Conservation (phyloP, 2,888 invertebrate species). For the Cosmorhoe ocellata region DNA sequence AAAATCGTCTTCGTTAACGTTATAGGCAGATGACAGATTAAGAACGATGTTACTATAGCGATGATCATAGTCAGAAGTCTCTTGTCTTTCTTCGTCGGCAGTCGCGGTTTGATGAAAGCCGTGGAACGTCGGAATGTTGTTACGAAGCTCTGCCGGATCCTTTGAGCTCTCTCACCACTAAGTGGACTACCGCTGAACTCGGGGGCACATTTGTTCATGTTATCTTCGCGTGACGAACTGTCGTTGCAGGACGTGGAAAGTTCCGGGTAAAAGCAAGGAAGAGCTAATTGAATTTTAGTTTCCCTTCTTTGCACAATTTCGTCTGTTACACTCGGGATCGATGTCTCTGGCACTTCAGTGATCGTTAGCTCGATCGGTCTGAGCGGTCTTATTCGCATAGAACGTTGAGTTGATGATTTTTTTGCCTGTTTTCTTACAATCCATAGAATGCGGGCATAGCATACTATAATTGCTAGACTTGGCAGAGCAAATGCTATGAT, state of each 20-base stretch:
- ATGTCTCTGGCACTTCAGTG: conserved; percentile 40
- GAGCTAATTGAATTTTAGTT: conserved; percentile 17
- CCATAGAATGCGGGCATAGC: conserved; percentile 91
- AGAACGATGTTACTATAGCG: conserved; percentile 94
- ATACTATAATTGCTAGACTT: conserved; percentile 90
- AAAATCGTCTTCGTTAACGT: conserved; percentile 91
- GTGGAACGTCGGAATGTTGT: conserved; percentile 60
- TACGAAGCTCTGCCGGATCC: conserved; percentile 52
- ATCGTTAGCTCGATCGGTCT: conserved; percentile 60
- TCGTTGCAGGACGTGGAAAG: conserved; percentile 47
- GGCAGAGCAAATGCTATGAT: conserved; percentile 92
- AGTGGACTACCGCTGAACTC: conserved; percentile 44
- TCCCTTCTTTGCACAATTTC: conserved; percentile 27
- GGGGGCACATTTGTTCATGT: conserved; percentile 53
- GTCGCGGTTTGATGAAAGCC: conserved; percentile 76
- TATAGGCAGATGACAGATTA: conserved; percentile 95
- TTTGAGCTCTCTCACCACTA: conserved; percentile 45
- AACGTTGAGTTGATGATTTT: conserved; percentile 80
- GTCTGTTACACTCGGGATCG: conserved; percentile 31
- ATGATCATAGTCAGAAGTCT: conserved; percentile 93
- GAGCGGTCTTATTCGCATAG: conserved; percentile 42
- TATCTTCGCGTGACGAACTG: conserved; percentile 51
- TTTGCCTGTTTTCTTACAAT: conserved; percentile 88
- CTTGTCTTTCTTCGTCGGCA: conserved; percentile 89
- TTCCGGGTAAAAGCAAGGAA: conserved; percentile 52